These are phyloP conservation scores for Ciconia stormi DNA, from an alignment of 2,113 vertebrate genomes.

Conservation along the genomic window DNA sequence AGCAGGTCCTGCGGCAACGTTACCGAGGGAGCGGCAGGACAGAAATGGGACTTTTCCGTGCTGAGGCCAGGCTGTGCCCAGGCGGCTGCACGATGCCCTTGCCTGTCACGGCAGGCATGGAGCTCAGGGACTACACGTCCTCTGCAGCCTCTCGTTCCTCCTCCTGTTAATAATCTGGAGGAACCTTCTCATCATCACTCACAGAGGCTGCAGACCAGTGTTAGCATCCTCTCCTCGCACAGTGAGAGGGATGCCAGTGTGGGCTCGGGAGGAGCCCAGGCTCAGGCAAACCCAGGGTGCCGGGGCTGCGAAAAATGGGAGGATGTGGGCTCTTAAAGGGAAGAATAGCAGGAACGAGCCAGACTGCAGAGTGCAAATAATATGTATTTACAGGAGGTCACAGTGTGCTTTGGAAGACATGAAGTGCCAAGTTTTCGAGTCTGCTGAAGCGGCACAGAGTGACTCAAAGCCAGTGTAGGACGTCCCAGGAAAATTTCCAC, in stretches of 20 bases:
- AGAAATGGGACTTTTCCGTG: background rate
- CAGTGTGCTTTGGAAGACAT: background rate
- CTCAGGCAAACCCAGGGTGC: background rate
- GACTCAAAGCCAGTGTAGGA: accelerated
- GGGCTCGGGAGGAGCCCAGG: background rate
- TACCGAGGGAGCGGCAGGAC: background rate
- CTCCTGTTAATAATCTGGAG: background rate
- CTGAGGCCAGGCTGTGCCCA: background rate
- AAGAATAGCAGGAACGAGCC: conserved; percentile 19
- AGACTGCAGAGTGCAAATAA: background rate
- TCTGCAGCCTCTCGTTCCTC: background rate
- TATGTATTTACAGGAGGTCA: background rate
- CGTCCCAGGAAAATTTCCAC: background rate
- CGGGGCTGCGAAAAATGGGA: background rate
- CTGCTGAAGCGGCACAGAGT: background rate
- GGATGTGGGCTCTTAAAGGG: conserved; percentile 5
- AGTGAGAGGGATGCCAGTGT: accelerated
- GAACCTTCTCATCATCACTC: background rate
- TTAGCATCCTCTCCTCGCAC: background rate
- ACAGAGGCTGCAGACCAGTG: background rate
- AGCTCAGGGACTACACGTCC: background rate
- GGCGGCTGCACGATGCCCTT: background rate
- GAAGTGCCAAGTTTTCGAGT: background rate
- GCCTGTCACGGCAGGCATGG: background rate
- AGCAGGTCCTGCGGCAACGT: background rate